Percentiles rank a stretch among this genome's conserved stretches.
These are phyloP conservation scores for Nephila pilipes DNA, from an alignment of 1,140 invertebrate genomes.

Conservation along the genomic window DNA sequence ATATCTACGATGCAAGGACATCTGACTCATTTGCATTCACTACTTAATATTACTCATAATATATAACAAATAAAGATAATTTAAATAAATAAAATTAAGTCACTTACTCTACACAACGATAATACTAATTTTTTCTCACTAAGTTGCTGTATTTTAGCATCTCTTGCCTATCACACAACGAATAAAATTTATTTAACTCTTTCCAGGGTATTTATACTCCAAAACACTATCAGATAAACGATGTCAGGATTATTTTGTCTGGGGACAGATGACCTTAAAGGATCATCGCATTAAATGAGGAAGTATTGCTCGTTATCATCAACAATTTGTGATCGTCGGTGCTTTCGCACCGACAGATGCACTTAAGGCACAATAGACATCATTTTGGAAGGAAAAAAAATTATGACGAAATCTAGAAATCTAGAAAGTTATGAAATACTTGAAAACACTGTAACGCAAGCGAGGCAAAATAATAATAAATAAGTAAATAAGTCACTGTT, in stretches of 20 bases:
- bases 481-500: background rate
- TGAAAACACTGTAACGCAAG: background rate
- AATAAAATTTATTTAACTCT: background rate
- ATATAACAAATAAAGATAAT: too few relatives aligned
- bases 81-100: too few relatives aligned
- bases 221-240: background rate
- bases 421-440: background rate
- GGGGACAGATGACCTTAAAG: background rate
- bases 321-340: background rate
- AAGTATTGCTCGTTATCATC: background rate
- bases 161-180: background rate
- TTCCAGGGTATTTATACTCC: background rate
- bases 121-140: too few relatives aligned
- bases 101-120: too few relatives aligned
- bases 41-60: too few relatives aligned
- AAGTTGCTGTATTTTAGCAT: background rate
- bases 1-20: too few relatives aligned
- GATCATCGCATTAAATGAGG: background rate
- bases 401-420: background rate
- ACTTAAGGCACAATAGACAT: background rate
- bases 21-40: too few relatives aligned
- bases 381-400: background rate
- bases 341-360: background rate
- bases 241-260: constrained; percentile 25
- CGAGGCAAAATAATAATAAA: background rate